These are phyloP conservation scores for Scaptomyza flava DNA, from an alignment of 2,888 invertebrate species.

Conservation along the genomic window DNA sequence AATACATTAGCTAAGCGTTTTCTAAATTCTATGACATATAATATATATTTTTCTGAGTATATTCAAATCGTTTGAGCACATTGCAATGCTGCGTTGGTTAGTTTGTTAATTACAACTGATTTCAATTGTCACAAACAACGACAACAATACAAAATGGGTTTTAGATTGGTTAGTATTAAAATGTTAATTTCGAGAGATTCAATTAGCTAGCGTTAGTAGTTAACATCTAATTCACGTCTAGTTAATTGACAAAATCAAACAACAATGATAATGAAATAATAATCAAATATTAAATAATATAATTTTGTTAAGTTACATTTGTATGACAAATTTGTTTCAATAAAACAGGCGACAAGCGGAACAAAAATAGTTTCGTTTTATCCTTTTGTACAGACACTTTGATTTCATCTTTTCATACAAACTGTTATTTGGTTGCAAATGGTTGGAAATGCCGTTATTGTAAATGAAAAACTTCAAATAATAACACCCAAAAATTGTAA, in stretches of 20 bases:
- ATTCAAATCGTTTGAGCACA: too few species aligned
- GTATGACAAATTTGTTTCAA: constrained; percentile 51
- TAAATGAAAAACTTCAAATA: constrained; percentile 4
- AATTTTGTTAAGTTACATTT: constrained; percentile 23
- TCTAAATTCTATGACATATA: background rate
- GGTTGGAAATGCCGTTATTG: constrained; percentile 24
- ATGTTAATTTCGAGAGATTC: constrained; percentile 42
- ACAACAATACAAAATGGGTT: constrained; percentile 35
- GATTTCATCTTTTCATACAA: constrained; percentile 25
- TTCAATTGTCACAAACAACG: constrained; percentile 21
- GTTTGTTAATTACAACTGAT: constrained; percentile 17
- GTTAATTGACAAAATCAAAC: constrained; percentile 44
- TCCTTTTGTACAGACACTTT: constrained; percentile 35
- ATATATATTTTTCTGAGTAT: too few species aligned
- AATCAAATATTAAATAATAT: constrained; percentile 33
- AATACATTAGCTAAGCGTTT: background rate
- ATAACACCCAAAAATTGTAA: constrained; percentile 8
- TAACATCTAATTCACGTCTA: constrained; percentile 51
- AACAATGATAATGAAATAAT: constrained; percentile 25
- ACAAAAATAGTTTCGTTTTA: constrained; percentile 83
- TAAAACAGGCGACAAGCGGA: constrained; percentile 85
- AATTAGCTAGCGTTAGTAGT: constrained; percentile 68
- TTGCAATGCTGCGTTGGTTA: constrained; percentile 50
- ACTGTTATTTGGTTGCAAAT: constrained; percentile 41
- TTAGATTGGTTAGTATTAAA: constrained; percentile 11